A percentile compares a stretch with the other conserved stretches of the same genome.
phyloP scores from a whole-genome alignment of 2,797 vertebrate genomes.

The Sardinella longiceps region DNA sequence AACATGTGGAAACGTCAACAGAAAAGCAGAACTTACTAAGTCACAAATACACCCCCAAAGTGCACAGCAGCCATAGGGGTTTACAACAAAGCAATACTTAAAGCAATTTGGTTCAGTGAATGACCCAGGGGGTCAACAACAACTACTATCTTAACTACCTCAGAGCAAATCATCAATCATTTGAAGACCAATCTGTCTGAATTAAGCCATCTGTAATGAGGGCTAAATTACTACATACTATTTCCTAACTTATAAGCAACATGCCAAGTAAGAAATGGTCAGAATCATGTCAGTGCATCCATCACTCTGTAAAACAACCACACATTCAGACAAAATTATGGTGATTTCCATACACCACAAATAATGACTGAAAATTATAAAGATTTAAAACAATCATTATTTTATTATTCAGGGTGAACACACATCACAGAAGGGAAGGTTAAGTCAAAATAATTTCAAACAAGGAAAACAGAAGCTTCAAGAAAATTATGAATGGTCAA shows the following conservation, averaged over 20 bases:
- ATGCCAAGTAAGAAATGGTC: not conserved
- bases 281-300: not conserved
- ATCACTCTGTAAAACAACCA: conserved; percentile 1
- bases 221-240: not conserved
- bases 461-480: not conserved
- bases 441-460: conserved; percentile 17
- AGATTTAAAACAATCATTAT: conserved; percentile 10
- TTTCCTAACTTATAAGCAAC: not conserved
- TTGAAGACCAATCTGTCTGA: not conserved
- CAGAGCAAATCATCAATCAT: not conserved
- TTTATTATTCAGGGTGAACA: conserved; percentile 24
- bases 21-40: not conserved
- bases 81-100: conserved; percentile 13
- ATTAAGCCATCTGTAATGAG: not conserved
- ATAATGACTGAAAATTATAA: conserved; percentile 26
- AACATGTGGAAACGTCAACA: not conserved
- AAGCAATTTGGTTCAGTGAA: not conserved
- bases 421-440: conserved; percentile 2
- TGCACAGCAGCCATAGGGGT: conserved; percentile 22
- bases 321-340: conserved; percentile 24
- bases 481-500: not conserved
- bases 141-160: not conserved
- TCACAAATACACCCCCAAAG: conserved; percentile 27
- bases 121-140: not conserved
- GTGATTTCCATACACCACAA: conserved; percentile 17